Evolutionary conservation across 2,797 vertebrate genomes (phyloP), one percentile per base, ranked within the genome.

Genomic region (Cynodonichthys magdalenae): DNA sequence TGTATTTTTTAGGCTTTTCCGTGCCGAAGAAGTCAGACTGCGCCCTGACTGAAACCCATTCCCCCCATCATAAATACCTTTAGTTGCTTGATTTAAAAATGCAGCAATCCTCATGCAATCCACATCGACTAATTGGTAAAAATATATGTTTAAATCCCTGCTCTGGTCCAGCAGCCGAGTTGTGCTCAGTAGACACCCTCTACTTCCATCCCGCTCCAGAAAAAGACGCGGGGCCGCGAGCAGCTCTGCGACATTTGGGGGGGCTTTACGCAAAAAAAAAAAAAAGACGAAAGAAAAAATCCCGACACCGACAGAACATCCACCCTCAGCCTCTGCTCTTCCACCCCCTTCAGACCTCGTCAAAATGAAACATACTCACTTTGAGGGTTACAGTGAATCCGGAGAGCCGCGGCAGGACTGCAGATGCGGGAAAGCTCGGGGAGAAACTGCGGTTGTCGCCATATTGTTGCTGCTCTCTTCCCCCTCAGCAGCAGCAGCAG

Each of bases 381-480:
- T 75, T 76, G 61, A 61, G 89, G 91, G 86, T 94, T 95, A 97
- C 90, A 92, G 82, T 75, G 92, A 93, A 91, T 92, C 94, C 92
- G 84, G 90, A 77, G 84, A 91, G 93, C 90, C 90, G 94, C 75
- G 69, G 91, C 89, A 78, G 93, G 94, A 93, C 94, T 96, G 96
- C 95, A 95, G 95, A 94, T 95, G 93, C 89, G 92, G 90, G 86
- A 87, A 90, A 89, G 92, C 87, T 89, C 80, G 92, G 81, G 93
- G 94, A 95, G 95, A 94, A 95, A 97, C 94, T 96, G 96, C 95
- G 94, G 94, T 94, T 95, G 94, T 96, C 97, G 96, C 97, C 97
- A 98, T 98, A 96, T 97, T 98, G 96, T 89, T 94, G 95, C 94
- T 87, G 94, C 93, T 93, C 84, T 93, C 94, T 91, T 87, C 93